Percentiles rank a stretch among this genome's conserved stretches.
Evolutionary conservation across 2,888 invertebrate genomes (phyloP).

Genomic region (Gordius sp.): DNA sequence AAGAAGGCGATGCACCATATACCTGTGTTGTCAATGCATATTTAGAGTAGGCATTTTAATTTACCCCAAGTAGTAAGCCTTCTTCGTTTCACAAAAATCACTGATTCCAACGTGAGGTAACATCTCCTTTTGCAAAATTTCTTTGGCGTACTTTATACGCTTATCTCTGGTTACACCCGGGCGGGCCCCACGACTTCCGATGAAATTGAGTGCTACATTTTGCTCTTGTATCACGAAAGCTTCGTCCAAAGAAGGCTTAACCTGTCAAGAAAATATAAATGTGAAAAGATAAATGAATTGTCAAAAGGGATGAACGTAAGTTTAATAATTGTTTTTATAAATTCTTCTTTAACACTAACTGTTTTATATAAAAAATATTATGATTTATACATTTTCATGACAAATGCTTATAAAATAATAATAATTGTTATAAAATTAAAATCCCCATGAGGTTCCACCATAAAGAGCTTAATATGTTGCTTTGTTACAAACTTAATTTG

Average conservation of each 20-base stretch:
- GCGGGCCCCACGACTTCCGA: conserved; percentile 63
- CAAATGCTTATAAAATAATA: too few relatives aligned
- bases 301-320: too few relatives aligned
- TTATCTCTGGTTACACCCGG: conserved; percentile 97
- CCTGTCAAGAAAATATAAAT: too few relatives aligned
- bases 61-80: conserved; percentile 73
- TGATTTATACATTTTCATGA: too few relatives aligned
- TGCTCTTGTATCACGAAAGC: conserved; percentile 98
- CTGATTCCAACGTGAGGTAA: conserved; percentile 95
- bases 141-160: conserved; percentile 90
- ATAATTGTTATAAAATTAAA: too few relatives aligned
- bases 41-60: conserved; percentile 14
- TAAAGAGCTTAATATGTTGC: too few relatives aligned
- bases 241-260: conserved; percentile 91
- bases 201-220: conserved; percentile 89
- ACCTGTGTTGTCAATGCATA: conserved; percentile 31
- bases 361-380: too few relatives aligned
- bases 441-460: too few relatives aligned
- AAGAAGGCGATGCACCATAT: conserved; percentile 89
- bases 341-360: too few relatives aligned
- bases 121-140: conserved; percentile 99
- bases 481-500: too few relatives aligned
- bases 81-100: conserved; percentile 97
- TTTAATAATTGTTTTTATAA: too few relatives aligned
- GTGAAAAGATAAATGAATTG: too few relatives aligned